A percentile compares a stretch with the other conserved stretches of the same genome.
Evolutionary conservation across 2,113 vertebrate species (phyloP).

Genomic region (Pollachius pollachius): DNA sequence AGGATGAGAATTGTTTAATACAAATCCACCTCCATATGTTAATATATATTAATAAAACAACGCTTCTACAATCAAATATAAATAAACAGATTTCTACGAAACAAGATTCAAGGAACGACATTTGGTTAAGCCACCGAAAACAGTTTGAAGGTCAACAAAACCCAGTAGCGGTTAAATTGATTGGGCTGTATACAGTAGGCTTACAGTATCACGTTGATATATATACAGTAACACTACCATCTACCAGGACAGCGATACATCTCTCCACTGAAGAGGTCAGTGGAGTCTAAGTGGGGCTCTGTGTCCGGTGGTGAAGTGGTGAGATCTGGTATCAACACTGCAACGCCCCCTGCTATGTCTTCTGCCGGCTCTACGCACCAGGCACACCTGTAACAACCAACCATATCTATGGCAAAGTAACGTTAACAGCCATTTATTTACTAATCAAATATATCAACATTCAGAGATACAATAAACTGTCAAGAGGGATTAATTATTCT

Average conservation of each 20-base stretch:
- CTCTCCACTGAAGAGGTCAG: constrained; percentile 21
- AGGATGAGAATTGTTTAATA: constrained; percentile 52
- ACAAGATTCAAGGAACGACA: constrained; percentile 24
- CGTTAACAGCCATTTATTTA: constrained; percentile 44
- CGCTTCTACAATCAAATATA: constrained; percentile 47
- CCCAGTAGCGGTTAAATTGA: constrained; percentile 9
- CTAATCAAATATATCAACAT: constrained; percentile 59
- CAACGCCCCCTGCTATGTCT: constrained; percentile 5
- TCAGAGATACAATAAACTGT: constrained; percentile 41
- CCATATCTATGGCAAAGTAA: constrained; percentile 43
- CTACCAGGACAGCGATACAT: constrained; percentile 32
- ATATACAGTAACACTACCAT: too few relatives aligned
- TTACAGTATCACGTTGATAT: too few relatives aligned
- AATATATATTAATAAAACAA: constrained; percentile 17
- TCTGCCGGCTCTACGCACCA: constrained; percentile 37
- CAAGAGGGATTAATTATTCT: constrained; percentile 18
- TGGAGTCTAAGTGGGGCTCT: constrained; percentile 12
- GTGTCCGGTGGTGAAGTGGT: constrained; percentile 2
- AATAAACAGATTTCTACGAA: constrained; percentile 40
- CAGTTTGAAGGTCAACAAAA: constrained; percentile 16
- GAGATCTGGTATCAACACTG: constrained; percentile 12
- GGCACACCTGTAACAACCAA: constrained; percentile 4
- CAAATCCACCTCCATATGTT: constrained; percentile 47
- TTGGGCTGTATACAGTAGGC: constrained; percentile 25
- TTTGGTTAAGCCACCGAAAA: constrained; percentile 29